phyloP scores from a whole-genome alignment of 1,140 invertebrate genomes.

The Drosophila sp. region DNA sequence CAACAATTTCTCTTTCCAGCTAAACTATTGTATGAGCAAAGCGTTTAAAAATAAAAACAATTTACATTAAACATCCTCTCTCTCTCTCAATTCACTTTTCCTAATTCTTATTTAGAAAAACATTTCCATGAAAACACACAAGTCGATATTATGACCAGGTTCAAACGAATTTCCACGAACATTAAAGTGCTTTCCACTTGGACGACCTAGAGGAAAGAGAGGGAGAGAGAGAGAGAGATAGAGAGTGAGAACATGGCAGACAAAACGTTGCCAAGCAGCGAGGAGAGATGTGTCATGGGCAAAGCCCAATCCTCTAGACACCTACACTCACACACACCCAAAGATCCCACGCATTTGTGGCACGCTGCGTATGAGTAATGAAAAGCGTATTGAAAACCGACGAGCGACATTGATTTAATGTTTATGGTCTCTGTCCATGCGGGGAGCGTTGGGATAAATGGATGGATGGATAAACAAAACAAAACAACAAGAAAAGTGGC shows the following conservation, averaged over 20 bases:
- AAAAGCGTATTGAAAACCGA: slow-evolving; percentile 66
- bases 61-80: slow-evolving; percentile 20
- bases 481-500: slow-evolving; percentile 41
- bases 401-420: slow-evolving; percentile 76
- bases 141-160: slow-evolving; percentile 19
- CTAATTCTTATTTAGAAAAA: slow-evolving; percentile 4
- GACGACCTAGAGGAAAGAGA: not conserved
- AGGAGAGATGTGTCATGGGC: slow-evolving; percentile 15
- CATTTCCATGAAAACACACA: slow-evolving; percentile 36
- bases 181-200: slow-evolving; percentile 28
- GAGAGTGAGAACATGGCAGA: not conserved
- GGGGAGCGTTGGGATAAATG: not conserved
- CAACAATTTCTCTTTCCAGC: slow-evolving; percentile 27
- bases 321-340: slow-evolving; percentile 3
- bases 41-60: slow-evolving; percentile 11
- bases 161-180: slow-evolving; percentile 46
- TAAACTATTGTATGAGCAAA: not conserved
- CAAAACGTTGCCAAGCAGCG: slow-evolving; percentile 1
- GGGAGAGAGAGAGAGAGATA: too few relatives aligned
- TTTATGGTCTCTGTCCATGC: slow-evolving; percentile 44
- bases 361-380: slow-evolving; percentile 71
- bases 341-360: slow-evolving; percentile 48
- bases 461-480: slow-evolving; percentile 36
- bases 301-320: slow-evolving; percentile 16
- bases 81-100: too few relatives aligned